Evolutionary conservation across 2,797 vertebrate species (phyloP).

Genomic region (Poecile montanus): DNA sequence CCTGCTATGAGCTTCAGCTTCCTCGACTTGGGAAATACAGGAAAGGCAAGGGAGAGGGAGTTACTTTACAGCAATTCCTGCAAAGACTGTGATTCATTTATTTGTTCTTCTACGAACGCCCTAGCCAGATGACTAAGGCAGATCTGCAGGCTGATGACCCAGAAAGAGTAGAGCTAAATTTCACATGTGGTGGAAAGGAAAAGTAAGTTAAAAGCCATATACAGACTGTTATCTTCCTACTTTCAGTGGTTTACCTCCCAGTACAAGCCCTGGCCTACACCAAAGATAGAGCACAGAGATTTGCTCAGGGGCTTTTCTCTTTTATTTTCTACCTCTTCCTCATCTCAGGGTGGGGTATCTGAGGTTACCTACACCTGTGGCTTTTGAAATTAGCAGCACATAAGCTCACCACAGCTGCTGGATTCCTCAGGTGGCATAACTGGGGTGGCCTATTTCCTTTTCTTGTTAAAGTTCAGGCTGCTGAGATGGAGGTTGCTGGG

Average conservation of each 20-base stretch:
- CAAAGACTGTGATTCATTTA: not conserved
- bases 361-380: not conserved
- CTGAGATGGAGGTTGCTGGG: not conserved
- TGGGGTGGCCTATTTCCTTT: not conserved
- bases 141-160: not conserved
- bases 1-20: not conserved
- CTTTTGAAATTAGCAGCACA: not conserved
- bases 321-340: not conserved
- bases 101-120: conserved; percentile 2
- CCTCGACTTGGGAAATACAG: accelerated
- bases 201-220: not conserved
- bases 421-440: not conserved
- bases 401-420: not conserved
- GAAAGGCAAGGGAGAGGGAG: not conserved
- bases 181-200: not conserved
- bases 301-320: not conserved
- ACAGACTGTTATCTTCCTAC: not conserved
- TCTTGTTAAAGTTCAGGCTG: not conserved
- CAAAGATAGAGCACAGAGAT: not conserved
- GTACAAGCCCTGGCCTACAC: not conserved
- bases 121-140: conserved; percentile 5
- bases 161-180: not conserved
- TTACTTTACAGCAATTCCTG: not conserved
- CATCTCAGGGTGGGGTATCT: not conserved
- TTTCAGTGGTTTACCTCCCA: not conserved